Conservation (phyloP, 2,113 vertebrate species). For the Lagopus muta region DNA sequence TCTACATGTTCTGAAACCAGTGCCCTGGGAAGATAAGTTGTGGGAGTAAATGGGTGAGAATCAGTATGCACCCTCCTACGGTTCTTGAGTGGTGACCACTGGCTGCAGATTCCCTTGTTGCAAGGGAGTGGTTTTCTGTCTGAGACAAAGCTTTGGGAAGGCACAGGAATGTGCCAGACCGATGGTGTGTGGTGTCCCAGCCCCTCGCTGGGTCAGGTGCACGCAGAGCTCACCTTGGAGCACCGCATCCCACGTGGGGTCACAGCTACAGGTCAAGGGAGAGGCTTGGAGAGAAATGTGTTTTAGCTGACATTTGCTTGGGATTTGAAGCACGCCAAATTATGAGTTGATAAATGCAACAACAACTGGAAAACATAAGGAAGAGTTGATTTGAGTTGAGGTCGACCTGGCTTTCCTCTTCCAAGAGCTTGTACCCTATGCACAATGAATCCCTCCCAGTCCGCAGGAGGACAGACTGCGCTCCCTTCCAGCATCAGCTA, state of each 20-base stretch:
- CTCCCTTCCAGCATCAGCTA: neutral
- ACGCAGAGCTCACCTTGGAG: neutral
- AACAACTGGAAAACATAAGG: neutral
- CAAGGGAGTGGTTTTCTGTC: neutral
- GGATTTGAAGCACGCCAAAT: neutral
- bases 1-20: neutral
- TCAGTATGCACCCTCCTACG: neutral
- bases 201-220: neutral
- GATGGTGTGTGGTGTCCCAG: neutral
- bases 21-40: neutral
- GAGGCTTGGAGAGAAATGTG: neutral
- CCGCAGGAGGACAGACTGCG: neutral
- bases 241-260: neutral
- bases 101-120: rapidly evolving
- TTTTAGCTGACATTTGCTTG: neutral
- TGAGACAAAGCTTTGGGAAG: neutral
- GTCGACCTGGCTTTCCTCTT: neutral
- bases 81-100: neutral
- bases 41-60: neutral
- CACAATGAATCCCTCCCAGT: neutral
- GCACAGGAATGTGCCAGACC: neutral
- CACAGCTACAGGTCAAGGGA: neutral
- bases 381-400: neutral
- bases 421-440: too few species aligned
- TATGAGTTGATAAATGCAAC: neutral